Evolutionary conservation across 2,797 vertebrate species (phyloP), one percentile per base, ranked within the genome.

Genomic region (Chrysolophus pictus): DNA sequence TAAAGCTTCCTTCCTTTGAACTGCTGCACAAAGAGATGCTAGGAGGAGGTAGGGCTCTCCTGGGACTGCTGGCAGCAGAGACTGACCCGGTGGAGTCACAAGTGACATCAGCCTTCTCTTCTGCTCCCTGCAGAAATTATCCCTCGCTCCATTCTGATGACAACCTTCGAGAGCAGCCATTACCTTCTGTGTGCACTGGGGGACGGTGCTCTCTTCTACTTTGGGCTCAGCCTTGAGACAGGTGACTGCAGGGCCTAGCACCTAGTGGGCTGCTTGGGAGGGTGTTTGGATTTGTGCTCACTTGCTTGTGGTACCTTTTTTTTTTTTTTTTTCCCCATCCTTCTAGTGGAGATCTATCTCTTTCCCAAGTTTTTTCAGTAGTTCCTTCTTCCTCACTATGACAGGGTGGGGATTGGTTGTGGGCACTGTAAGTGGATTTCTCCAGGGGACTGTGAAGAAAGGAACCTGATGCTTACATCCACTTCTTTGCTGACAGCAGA

Each of bases 121-220:
- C 21, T 60, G n/a, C 80, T 86, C 46, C 46, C 37, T n/a, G 6
- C 97, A 99, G 99, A 99, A 96, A 99, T 99, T 91, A 99, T 99
- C 89, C 99, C 99, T 74, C 99, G 99, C 31, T 99, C 99, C 71
- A 99, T 99, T 96, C 98, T 99, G 95, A 99, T 99, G 99, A 99
- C 99, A 6, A 99, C 99, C 29, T 99, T 99, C 3, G 99, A 99
- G 97, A 99, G 98, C 80, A 99, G 99, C 97, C 99, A 99, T 95
- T 99, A 99, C 96, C 97, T 99, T 67, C 98, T 99, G 53, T 99
- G 99, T 77, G 99, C 99, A n/a, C 98, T 99, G 49, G 99, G 99
- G 33, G 99, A 99, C 0, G 99, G 99, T 9, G 99, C 99, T 1
- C 99, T 99, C 90, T 99, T 99, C 98, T 99, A 99, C 97, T 99